These are phyloP conservation scores for Himalopsyche phryganea DNA, from an alignment of 1,140 invertebrate genomes.

Conservation along the genomic window DNA sequence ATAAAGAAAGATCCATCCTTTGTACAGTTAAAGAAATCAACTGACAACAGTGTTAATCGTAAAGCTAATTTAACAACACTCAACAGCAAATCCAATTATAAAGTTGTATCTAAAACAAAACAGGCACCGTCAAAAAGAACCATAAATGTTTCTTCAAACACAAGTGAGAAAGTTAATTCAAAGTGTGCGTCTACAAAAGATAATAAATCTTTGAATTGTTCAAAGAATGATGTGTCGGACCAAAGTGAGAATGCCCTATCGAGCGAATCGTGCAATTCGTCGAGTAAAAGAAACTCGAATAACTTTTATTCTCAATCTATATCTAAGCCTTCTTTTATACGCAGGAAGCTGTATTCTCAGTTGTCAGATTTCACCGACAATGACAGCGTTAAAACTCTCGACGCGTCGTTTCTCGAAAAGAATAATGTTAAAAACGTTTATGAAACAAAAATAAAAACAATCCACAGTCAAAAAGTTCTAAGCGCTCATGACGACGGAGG, in stretches of 20 bases:
- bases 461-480: too few species aligned
- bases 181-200: too few species aligned
- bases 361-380: conserved; percentile 12
- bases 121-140: too few species aligned
- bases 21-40: too few species aligned
- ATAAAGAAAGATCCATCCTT: too few species aligned
- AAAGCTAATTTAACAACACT: too few species aligned
- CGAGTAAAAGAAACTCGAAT: conserved; percentile 6
- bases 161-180: too few species aligned
- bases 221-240: neutral
- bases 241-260: neutral
- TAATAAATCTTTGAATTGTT: neutral
- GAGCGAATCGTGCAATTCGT: conserved; percentile 4
- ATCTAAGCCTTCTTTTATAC: conserved; percentile 20
- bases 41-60: too few species aligned
- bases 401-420: conserved; percentile 21
- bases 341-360: conserved; percentile 18
- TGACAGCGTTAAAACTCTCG: neutral
- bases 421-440: conserved; percentile 14
- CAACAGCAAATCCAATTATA: too few species aligned
- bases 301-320: neutral
- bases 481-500: too few species aligned
- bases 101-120: too few species aligned
- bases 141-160: too few species aligned
- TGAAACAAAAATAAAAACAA: neutral